Evolutionary conservation across 2,888 invertebrate genomes (phyloP), one percentile per base, ranked within the genome.

Genomic region (Drosophila anceps): DNA sequence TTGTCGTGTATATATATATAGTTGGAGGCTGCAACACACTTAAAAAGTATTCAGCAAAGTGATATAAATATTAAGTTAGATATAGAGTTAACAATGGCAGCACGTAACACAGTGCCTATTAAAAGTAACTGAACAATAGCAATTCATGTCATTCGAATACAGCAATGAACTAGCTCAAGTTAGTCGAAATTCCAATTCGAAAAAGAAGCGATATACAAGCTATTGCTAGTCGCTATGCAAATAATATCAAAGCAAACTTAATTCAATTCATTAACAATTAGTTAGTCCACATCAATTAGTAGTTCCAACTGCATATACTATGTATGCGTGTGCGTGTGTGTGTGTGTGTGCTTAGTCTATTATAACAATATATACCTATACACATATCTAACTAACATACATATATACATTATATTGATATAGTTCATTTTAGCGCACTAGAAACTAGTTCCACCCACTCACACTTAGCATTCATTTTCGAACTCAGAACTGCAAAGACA

Each of bases 21-120:
- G 20, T 33, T 33, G 35, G 15, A 12, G 44, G 27, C 44, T 44
- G 24, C 35, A 29, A 51, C n/a, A 43, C 44, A 67, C 54, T 67
- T 54, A 54, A 46, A 66, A 67, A 67, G 55, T 69, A 37, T 69
- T 69, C 69, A 69, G 24, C 31, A 43, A 68, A 68, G 35, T 53
- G 35, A 44, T 12, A 54, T 66, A 54, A 68, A 66, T 54, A 54
- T 48, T 37, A 35, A 63, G 33, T 13, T 44, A 35, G 44, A 27
- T 35, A 7, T 60, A 48, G 41, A 31, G 39, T 31, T 20, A 20
- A n/a, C 57, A 43, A 33, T n/a, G 44, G 43, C 44, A 44, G 35
- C 53, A 27, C 58, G 43, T n/a, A 43, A 48, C 37, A 37, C 48
- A 37, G 48, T 59, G 46, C 37, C 59, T 20, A 20, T 12, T 20